Evolutionary conservation across 2,888 invertebrate species (phyloP), one percentile per base, ranked within the genome.

Genomic region (Ptycholaimellus sp.): DNA sequence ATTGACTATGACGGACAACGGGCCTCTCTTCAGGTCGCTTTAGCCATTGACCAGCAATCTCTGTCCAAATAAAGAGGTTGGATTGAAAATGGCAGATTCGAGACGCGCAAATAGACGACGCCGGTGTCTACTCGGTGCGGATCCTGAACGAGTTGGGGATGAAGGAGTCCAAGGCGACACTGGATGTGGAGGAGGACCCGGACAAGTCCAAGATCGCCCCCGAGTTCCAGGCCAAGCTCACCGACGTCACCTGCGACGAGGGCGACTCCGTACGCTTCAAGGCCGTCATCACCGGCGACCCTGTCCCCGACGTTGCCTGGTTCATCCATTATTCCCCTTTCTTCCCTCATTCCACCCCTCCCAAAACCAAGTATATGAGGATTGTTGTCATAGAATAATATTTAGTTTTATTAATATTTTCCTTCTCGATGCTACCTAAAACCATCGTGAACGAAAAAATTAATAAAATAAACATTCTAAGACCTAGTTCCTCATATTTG

Each of bases 61-160:
- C n/a, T n/a, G n/a, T n/a, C n/a, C n/a, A 74, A 30, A 61, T 72
- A 39, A 60, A 64, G 0, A 70, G 73, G 46, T 71, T 69, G 3
- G 68, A 69, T 40, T 71, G 71, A 9, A 23, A 34, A 0, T 70
- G 44, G n/a, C n/a, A n/a, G n/a, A n/a, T n/a, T n/a, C n/a, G n/a
- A n/a, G 72, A 77, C 3, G 69, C 69, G 13, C 68, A 72, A 18
- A 72, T 77, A 7, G 80, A 77, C 1, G 72, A 74, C 42, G 66
- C 52, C 71, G 78, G 48, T 70, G 74, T 64, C 72, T 65, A 60
- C 49, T 55, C 56, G 3, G 62, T 63, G 39, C 47, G 50, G 30
- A 63, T 80, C 16, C 53, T 55, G 27, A 85, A 83, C 60, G 71
- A 74, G 41, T 76, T 77, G 57, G 87, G 87, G 3, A 67, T 70